Evolutionary conservation across 2,888 invertebrate species (phyloP), one percentile per base, ranked within the genome.

Genomic region (Chelonus formosanus): DNA sequence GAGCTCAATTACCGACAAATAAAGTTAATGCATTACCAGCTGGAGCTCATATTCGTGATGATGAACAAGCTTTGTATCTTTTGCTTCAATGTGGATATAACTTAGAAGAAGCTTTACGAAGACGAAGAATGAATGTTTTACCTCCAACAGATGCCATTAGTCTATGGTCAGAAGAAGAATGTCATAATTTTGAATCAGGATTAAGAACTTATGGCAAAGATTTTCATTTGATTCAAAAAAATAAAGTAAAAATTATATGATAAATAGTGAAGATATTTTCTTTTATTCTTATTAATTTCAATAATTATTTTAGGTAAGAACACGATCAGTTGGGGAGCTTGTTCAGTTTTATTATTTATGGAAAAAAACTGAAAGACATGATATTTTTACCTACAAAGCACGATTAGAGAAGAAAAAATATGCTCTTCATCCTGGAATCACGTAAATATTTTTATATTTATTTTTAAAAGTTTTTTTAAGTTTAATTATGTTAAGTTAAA

Each of bases 361-460:
- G 99, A 99, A 99, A 85, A 98, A 98, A 85, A 98, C 98, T 35
- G 98, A 98, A 80, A 88, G 98, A 20, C 97, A 98, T 84, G 98
- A 98, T 85, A 92, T 91, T 76, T 92, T 91, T 82, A 96, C 96
- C 0, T 93, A 94, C 81, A 94, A 94, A 84, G 92, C 93, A 6
- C 88, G 95, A 58, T 84, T 96, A 74, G 96, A 96, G 80, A 97
- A 97, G 86, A 95, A 95, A 83, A 96, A 96, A 82, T 96, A 96
- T 82, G 91, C 92, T 4, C 84, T 96, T 55, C 95, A 96, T 85
- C 96, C 96, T 4, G 96, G 95, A 60, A 91, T 95, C 74, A 96
- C 96, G 79, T 85, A 76, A 82, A 89, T 89, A 83, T 84, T 86
- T 85, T 70, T 57, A 40, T 6, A 40, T 5, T 40, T 40, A 5